These are phyloP conservation scores for Porites cylindrica DNA, from an alignment of 92 coral and sea anemone species.

Conservation along the genomic window DNA sequence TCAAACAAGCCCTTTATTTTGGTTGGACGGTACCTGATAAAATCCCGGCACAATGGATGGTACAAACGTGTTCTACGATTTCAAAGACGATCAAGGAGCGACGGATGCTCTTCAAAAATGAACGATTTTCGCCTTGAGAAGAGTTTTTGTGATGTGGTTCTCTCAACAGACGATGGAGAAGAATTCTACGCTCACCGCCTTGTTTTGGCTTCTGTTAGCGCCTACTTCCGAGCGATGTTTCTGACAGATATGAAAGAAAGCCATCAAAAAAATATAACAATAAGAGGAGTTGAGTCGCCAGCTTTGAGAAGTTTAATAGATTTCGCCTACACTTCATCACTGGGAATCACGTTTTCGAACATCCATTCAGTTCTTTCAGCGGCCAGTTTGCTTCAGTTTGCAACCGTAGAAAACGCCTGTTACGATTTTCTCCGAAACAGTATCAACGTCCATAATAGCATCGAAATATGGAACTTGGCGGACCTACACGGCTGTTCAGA, in stretches of 20 bases:
- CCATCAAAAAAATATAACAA: constrained; percentile 76
- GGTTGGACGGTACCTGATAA: neutral
- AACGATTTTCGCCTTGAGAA: constrained; percentile 85
- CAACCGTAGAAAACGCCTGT: constrained; percentile 90
- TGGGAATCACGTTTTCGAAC: constrained; percentile 72
- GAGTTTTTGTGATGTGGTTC: constrained; percentile 85
- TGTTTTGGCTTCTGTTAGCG: constrained; percentile 92
- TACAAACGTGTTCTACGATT: constrained; percentile 81
- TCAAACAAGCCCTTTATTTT: neutral
- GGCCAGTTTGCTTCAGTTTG: constrained; percentile 91
- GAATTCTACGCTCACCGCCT: constrained; percentile 88
- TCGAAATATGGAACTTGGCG: constrained; percentile 93
- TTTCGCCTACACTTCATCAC: constrained; percentile 79
- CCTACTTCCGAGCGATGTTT: constrained; percentile 97
- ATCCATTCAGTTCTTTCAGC: constrained; percentile 84
- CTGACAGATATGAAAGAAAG: constrained; percentile 97
- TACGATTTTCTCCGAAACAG: constrained; percentile 89
- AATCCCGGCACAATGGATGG: constrained; percentile 39
- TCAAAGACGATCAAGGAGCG: constrained; percentile 76
- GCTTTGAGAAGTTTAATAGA: constrained; percentile 82
- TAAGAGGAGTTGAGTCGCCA: constrained; percentile 80
- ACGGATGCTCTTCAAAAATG: constrained; percentile 78
- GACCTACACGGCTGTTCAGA: constrained; percentile 84
- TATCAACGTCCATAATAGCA: constrained; percentile 82
- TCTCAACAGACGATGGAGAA: constrained; percentile 86